These are phyloP conservation scores for Pammene fasciana DNA, from an alignment of 2,888 invertebrate genomes.

Conservation along the genomic window DNA sequence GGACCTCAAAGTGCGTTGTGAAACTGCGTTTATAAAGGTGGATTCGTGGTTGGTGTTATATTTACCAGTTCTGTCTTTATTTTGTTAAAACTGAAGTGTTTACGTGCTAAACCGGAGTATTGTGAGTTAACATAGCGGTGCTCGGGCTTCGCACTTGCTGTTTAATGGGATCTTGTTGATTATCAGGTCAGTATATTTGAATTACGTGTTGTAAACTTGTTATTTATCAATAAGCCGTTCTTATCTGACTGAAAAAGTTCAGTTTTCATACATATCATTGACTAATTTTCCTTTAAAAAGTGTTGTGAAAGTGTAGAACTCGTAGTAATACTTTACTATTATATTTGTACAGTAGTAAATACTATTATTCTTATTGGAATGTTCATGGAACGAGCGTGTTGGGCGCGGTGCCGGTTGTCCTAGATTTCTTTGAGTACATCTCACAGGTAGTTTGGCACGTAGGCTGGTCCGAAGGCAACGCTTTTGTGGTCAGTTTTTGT, in stretches of 20 bases:
- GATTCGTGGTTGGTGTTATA: conserved; percentile 71
- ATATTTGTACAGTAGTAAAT: conserved; percentile 47
- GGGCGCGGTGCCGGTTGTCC: conserved; percentile 77
- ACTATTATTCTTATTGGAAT: conserved; percentile 61
- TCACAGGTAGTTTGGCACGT: conserved; percentile 45
- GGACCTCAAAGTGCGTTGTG: conserved; percentile 65
- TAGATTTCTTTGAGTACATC: conserved; percentile 59
- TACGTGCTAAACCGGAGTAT: conserved; percentile 73
- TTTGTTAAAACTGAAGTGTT: conserved; percentile 76
- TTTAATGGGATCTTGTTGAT: conserved; percentile 82
- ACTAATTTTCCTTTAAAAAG: background rate
- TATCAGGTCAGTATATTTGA: conserved; percentile 65
- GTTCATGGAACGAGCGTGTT: conserved; percentile 45
- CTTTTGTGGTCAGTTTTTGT: conserved; percentile 35
- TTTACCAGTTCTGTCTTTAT: conserved; percentile 74
- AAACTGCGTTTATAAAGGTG: conserved; percentile 68
- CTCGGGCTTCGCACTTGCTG: conserved; percentile 65
- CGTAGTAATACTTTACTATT: conserved; percentile 24
- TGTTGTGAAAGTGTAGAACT: conserved; percentile 3
- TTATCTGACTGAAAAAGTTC: background rate
- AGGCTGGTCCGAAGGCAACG: conserved; percentile 43
- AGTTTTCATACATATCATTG: conserved; percentile 3
- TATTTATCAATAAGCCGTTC: background rate
- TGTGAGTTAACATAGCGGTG: conserved; percentile 58
- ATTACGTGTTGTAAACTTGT: background rate